Evolutionary conservation across 2,797 vertebrate species (phyloP).

Genomic region (Chanos chanos): DNA sequence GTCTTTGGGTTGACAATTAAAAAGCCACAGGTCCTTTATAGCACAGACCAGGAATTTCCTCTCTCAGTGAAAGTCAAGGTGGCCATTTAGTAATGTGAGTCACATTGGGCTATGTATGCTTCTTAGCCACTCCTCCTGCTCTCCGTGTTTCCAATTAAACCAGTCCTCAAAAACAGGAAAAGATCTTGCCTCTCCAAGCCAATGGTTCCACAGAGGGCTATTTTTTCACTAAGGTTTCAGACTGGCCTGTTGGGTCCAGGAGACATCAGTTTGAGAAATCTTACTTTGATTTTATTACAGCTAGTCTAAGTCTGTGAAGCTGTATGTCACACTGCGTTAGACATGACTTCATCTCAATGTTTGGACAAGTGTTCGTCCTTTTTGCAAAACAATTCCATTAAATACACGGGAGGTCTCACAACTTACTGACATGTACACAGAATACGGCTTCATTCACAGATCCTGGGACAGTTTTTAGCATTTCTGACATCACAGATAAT

Average conservation of each 20-base stretch:
- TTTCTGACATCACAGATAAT: not conserved
- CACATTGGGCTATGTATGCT: not conserved
- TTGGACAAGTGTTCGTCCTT: too few relatives aligned
- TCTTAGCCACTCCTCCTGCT: not conserved
- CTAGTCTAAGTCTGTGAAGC: too few relatives aligned
- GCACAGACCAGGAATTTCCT: constrained; percentile 38
- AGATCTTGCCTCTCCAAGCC: constrained; percentile 10
- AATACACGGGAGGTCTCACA: too few relatives aligned
- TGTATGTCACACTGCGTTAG: too few relatives aligned
- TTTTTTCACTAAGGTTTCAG: too few relatives aligned
- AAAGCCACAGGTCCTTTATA: constrained; percentile 35
- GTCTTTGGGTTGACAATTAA: constrained; percentile 25
- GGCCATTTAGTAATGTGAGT: not conserved
- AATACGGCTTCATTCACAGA: not conserved
- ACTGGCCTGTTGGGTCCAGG: too few relatives aligned
- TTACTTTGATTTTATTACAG: too few relatives aligned
- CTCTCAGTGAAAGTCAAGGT: constrained; percentile 20
- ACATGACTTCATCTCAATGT: too few relatives aligned
- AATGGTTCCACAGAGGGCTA: too few relatives aligned
- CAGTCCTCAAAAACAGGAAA: constrained; percentile 25
- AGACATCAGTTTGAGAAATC: too few relatives aligned
- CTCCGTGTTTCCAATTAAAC: constrained; percentile 29
- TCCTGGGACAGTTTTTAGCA: not conserved
- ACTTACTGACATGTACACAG: not conserved
- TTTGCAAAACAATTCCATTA: too few relatives aligned